Evolutionary conservation across 2,888 invertebrate species (phyloP), one percentile per base, ranked within the genome.

Genomic region (Chrysolina haemoptera): DNA sequence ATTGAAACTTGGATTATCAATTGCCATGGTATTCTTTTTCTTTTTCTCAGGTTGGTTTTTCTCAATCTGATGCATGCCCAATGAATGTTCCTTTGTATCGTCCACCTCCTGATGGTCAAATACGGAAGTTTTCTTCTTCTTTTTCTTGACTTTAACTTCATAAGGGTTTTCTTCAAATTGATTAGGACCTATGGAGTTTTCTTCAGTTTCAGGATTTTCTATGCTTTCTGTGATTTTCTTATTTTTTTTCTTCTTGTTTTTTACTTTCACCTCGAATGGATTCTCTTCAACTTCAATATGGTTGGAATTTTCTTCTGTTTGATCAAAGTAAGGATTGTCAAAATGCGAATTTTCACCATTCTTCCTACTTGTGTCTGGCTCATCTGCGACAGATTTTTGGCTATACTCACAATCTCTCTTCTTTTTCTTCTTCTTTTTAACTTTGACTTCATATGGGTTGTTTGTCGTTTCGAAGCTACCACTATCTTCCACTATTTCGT

Each of bases 1-100:
- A 53, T 65, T 69, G 74, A 81, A 82, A 43, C 65, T 70, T 10
- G 81, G 79, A 74, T 84, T 83, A 68, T 81, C 81, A 64, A 80
- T 20, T 59, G 79, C 69, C 59, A 46, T 35, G 8, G 35, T 43
- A 43, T 72, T 63, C n/a, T 63, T 63, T 53, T 68, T 72, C 14
- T 43, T 43, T 14, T 43, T 43, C 43, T 14, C 14, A 50, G 50
- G 35, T 11, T 16, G 41, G 6, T 6, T 35, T 8, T 0, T 35
- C 8, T 35, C 35, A 8, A 35, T 35, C 35, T 35, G 6, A 35
- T 35, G 35, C 6, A 0, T 35, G 35, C 8, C 35, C 35, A 35
- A 8, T 35, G 35, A 27, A 27, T 27, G 27, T 27, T 27, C 27
- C 5, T 27, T 27, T 27, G 27, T 3, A 27, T 27, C 27, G 5